Evolutionary conservation across 2,888 invertebrate genomes (phyloP).

Genomic region (Gnatocerus cornutus): DNA sequence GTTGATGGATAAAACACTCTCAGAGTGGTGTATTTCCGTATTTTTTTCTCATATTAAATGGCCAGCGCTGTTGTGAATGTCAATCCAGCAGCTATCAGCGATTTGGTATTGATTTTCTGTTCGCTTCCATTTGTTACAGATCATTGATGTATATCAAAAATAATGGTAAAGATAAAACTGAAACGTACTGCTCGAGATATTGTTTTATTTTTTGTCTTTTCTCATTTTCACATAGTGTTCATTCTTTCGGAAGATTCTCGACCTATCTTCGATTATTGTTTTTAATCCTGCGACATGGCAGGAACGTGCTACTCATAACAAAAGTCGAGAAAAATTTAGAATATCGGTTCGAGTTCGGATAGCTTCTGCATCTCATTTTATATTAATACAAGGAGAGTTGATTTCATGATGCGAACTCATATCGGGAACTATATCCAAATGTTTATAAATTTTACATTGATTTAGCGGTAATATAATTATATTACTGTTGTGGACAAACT

Average conservation of each 20-base stretch:
- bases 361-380: slow-evolving; percentile 11
- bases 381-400: not conserved
- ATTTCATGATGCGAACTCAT: not conserved
- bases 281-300: slow-evolving; percentile 36
- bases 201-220: slow-evolving; percentile 33
- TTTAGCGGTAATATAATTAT: not conserved
- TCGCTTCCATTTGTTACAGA: slow-evolving; percentile 36
- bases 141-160: slow-evolving; percentile 40
- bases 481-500: not conserved
- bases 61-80: slow-evolving; percentile 27
- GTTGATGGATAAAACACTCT: slow-evolving; percentile 11
- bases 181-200: slow-evolving; percentile 22
- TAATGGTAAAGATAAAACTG: slow-evolving; percentile 31
- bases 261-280: slow-evolving; percentile 36
- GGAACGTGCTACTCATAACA: slow-evolving; percentile 34
- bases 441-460: not conserved
- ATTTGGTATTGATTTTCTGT: slow-evolving; percentile 37
- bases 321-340: slow-evolving; percentile 9
- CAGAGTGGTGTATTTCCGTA: not conserved
- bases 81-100: slow-evolving; percentile 25
- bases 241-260: slow-evolving; percentile 22
- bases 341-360: not conserved
- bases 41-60: slow-evolving; percentile 19
- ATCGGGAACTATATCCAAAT: not conserved
- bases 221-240: slow-evolving; percentile 37